Base-by-base conservation (phyloP, 1,140 invertebrate species). In the Tyrophagus putrescentiae region DNA sequence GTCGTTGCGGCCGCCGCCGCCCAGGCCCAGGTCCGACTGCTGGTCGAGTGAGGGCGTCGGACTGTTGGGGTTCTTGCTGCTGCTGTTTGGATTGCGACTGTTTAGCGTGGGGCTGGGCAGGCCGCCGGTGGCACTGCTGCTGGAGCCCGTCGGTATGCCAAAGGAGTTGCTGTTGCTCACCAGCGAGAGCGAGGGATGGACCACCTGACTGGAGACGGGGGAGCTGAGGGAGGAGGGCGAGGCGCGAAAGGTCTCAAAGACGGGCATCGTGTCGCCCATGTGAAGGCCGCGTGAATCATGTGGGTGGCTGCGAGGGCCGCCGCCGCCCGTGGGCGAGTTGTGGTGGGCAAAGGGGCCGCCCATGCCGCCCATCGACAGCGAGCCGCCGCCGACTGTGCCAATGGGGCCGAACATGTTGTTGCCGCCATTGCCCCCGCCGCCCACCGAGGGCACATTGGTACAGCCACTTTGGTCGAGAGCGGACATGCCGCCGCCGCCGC, bases 111-210 rank as follows among this genome's bases (percentile, higher is more conserved):
- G 57, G 25, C 64, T 64, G 57, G 64, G 57, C 11, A 50, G 66
- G 44, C 74, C 70, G n/a, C n/a, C n/a, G n/a, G n/a, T n/a, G n/a
- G n/a, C n/a, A n/a, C n/a, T n/a, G n/a, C n/a, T n/a, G n/a, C n/a
- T n/a, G n/a, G n/a, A n/a, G 41, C 69, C 68, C 54, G 87, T 82
- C 71, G 85, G 80, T 72, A 87, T 73, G 70, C 84, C 80, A 76
- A 84, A 82, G 68, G 83, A 82, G 76, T 87, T 78, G 70, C 82
- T 83, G 70, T 84, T 84, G n/a, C n/a, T n/a, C n/a, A n/a, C n/a
- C 63, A 83, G 70, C 65, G 81, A 80, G 66, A 84, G 67, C 64
- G 63, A 64, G 78, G 68, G 81, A 76, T 45, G 60, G 32, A 34
- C 61, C 57, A 27, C 52, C 23, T 39, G 61, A 66, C 63, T 68